Evolutionary conservation across 1,140 invertebrate genomes (phyloP), one percentile per base, ranked within the genome.

Genomic region (Pararge aegeria): DNA sequence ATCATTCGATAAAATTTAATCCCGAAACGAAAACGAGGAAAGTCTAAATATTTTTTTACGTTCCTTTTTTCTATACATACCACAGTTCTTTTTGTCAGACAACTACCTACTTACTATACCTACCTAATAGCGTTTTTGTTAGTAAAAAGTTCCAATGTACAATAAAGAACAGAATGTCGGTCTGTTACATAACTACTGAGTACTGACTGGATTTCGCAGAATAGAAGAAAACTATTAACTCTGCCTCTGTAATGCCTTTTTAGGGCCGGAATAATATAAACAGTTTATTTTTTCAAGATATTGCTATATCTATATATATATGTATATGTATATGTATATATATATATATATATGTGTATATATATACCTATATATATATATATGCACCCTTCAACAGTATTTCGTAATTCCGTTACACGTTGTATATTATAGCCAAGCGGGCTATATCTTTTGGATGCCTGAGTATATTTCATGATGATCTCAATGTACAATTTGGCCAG

Each of bases 1-100:
- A 42, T 42, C 38, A 10, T 42, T 42, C 18, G 30, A 34, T 34
- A 42, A 42, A 15, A 15, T 42, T 42, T 42, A 42, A 42, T 42
- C 38, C 16, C 16, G 9, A 42, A 42, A 16, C 38, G 38, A 42
- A 40, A 42, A 15, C 16, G 38, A 13, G 13, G 16, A 42, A 42
- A 42, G 16, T 42, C 38, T 34, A 34, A 34, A 34, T 12, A 34
- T 7, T 34, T n/a, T 30, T 34, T 12, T 12, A 7, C 9, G 9
- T 13, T 18, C 18, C 5, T 42, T 42, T 18, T 42, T 16, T 16
- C 2, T 15, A 7, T 2, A 42, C 38, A 15, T 18, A 42, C 38
- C 6, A 18, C 38, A 42, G 38, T 18, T 42, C 18, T 42, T 42
- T 42, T 42, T 42, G 7, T 7, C 38, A 10, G 1, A 15, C 38